Base-by-base conservation (phyloP, 2,113 vertebrate species). In the Datnioides undecimradiatus region DNA sequence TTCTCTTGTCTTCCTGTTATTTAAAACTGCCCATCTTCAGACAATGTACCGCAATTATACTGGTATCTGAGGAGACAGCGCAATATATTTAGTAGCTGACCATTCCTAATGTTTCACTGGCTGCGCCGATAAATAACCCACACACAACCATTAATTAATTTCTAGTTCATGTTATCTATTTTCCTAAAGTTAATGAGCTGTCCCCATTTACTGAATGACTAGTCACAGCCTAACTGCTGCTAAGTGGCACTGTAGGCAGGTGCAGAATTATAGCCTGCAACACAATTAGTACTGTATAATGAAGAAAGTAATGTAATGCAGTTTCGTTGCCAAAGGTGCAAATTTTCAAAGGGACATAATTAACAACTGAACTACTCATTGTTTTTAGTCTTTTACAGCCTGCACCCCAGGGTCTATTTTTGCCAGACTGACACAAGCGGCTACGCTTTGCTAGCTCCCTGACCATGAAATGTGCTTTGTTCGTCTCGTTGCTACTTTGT, bases 281-380 rank as follows among this genome's bases (percentile, higher is more conserved):
- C 67, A 65, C 66, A 83, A 81, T 88, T 76, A 84, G 54, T 21
- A 23, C 33, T 27, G 19, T 25, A 59, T 72, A 82, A 87, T 82
- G 58, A 81, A 60, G 74, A 38, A 74, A 77, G 49, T 73, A 52
- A 76, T 78, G 41, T n/a, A 58, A 81, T 46, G 46, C 70, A 52
- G 58, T 64, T 64, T 75, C 69, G 62, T 59, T 71, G 55, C 74
- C 21, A 79, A 62, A 80, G 71, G 57, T 59, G 43, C n/a, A 31
- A 70, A 83, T 85, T 79, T 86, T 86, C 82, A 78, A 70, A 81
- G 69, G 43, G n/a, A 62, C 66, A 60, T 76, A 87, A 86, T 87
- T 90, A 87, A 65, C 43, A 79, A 69, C 48, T 55, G 52, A 55
- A 49, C 48, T 36, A 41, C 40, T 59, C 36, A 34, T 73, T 67